A percentile compares a stretch with the other conserved stretches of the same genome.
phyloP scores from a whole-genome alignment of 2,888 invertebrate species.

The Monoplex corrugatus region DNA sequence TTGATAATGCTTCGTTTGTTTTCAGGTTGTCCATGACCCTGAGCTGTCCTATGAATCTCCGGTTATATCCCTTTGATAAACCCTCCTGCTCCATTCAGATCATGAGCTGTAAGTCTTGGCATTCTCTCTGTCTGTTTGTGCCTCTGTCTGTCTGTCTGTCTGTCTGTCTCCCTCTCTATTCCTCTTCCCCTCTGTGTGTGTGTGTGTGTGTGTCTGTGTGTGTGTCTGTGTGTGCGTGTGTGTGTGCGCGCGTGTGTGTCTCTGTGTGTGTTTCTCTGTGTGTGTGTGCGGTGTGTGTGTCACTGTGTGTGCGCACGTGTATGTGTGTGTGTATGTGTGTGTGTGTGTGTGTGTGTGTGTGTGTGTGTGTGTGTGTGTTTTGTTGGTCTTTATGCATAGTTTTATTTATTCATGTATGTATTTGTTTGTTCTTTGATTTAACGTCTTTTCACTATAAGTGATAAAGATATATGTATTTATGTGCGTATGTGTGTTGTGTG shows the following conservation, averaged over 20 bases:
- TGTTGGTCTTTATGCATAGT: not conserved
- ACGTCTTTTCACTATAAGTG: too few species aligned
- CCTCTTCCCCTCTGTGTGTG: not conserved
- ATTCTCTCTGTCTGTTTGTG: too few species aligned
- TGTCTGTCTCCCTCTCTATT: not conserved
- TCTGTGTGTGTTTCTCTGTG: not conserved
- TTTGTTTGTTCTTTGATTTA: too few species aligned
- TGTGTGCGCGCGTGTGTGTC: not conserved
- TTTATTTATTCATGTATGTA: not conserved
- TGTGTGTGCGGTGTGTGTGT: not conserved
- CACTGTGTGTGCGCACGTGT: not conserved
- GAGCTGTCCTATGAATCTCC: constrained; percentile 97
- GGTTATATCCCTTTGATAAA: constrained; percentile 94
- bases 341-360: not conserved
- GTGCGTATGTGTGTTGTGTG: not conserved
- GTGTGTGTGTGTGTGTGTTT: not conserved
- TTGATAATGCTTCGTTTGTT: constrained; percentile 14
- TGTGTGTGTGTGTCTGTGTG: not conserved
- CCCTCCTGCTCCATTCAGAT: constrained; percentile 97
- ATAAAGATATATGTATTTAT: too few species aligned
- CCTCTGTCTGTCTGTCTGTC: not conserved
- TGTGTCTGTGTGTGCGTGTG: constrained; percentile 1
- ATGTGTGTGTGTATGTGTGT: not conserved
- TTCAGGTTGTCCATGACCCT: constrained; percentile 91
- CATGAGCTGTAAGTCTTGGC: constrained; percentile 94